Evolutionary conservation across 2,888 invertebrate genomes (phyloP).

Genomic region (Galerucella calmariensis): DNA sequence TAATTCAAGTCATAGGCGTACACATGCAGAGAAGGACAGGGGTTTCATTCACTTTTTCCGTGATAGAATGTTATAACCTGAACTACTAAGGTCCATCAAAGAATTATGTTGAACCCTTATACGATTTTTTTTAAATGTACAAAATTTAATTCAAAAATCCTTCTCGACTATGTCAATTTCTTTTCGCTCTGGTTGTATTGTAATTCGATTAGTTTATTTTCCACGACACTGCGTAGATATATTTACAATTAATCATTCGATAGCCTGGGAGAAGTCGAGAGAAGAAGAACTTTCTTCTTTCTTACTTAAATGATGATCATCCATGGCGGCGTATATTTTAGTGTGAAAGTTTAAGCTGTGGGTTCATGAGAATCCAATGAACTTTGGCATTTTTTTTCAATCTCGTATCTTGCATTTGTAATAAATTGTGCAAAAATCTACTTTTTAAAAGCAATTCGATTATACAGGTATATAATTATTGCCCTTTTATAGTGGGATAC

Average conservation of each 20-base stretch:
- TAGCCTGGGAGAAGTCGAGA: slow-evolving; percentile 34
- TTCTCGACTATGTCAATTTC: no score
- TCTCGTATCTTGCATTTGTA: slow-evolving; percentile 36
- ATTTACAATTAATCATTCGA: slow-evolving; percentile 40
- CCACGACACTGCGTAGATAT: slow-evolving; percentile 15
- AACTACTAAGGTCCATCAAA: no score
- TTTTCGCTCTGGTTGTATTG: not conserved
- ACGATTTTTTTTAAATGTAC: no score
- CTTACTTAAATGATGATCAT: slow-evolving; percentile 46
- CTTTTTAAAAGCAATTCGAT: slow-evolving; percentile 9
- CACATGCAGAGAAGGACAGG: no score
- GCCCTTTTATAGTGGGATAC: not conserved
- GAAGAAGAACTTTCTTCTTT: slow-evolving; percentile 45
- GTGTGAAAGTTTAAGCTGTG: slow-evolving; percentile 47
- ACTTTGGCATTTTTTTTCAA: slow-evolving; percentile 45
- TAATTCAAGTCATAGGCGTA: no score
- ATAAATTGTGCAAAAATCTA: slow-evolving; percentile 35
- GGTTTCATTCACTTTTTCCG: no score
- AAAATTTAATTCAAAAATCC: no score
- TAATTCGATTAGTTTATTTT: not conserved
- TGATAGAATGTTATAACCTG: no score
- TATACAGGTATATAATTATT: not conserved
- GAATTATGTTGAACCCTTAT: no score
- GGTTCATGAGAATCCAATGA: slow-evolving; percentile 49
- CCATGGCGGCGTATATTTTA: slow-evolving; percentile 44